Evolutionary conservation across 2,113 vertebrate species (phyloP).

Genomic region (Macroglossus sobrinus): DNA sequence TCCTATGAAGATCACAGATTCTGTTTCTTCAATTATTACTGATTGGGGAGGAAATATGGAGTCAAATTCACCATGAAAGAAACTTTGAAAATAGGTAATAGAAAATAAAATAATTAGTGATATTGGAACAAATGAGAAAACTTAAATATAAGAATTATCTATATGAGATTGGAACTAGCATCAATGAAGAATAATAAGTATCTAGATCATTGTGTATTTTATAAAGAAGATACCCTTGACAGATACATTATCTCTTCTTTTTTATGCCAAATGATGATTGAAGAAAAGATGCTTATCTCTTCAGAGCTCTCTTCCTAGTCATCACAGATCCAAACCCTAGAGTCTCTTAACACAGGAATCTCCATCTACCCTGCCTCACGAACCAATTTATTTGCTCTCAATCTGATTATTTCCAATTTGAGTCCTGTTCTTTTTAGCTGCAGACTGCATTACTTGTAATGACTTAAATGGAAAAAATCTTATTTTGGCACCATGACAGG

Average conservation of each 20-base stretch:
- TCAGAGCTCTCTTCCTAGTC: neutral
- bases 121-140: neutral
- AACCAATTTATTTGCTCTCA: neutral
- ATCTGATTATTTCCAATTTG: neutral
- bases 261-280: neutral
- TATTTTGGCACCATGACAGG: neutral
- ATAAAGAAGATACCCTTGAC: slow-evolving; percentile 6
- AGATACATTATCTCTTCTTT: neutral
- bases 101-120: neutral
- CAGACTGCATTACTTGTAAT: neutral
- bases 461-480: neutral
- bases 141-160: neutral
- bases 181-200: neutral
- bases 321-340: neutral
- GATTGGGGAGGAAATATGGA: neutral
- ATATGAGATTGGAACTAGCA: neutral
- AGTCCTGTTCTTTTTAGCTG: neutral
- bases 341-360: neutral
- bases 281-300: neutral
- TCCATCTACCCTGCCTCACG: neutral
- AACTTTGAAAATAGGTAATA: neutral
- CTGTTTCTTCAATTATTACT: neutral
- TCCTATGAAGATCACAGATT: neutral
- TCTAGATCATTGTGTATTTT: neutral
- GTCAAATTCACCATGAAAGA: slow-evolving; percentile 26